These are phyloP conservation scores for Trachemys scripta DNA, from an alignment of 2,113 vertebrate genomes.

Conservation along the genomic window DNA sequence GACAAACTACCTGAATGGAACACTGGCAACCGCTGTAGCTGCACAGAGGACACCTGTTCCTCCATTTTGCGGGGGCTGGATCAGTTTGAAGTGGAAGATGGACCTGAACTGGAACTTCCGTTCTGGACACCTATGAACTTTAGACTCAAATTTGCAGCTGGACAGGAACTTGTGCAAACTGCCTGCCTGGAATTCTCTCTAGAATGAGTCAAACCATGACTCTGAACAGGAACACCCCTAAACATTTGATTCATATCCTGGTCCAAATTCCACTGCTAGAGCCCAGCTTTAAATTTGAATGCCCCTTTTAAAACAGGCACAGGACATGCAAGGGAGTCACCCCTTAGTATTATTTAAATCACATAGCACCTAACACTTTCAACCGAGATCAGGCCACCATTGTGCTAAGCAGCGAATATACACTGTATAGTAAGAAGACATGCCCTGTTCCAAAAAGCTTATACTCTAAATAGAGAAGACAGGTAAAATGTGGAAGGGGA, in stretches of 20 bases:
- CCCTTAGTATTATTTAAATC: neutral
- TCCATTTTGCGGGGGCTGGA: neutral
- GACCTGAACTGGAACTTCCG: neutral
- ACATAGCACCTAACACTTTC: neutral
- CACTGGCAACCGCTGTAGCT: neutral
- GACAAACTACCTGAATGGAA: neutral
- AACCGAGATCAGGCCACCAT: neutral
- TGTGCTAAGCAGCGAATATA: neutral
- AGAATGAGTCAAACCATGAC: neutral
- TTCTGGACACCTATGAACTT: neutral
- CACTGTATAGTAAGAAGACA: neutral
- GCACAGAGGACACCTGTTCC: neutral
- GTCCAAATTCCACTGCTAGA: neutral
- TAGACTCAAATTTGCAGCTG: constrained; percentile 16
- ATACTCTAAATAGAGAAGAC: neutral
- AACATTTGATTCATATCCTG: neutral
- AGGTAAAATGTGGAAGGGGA: neutral
- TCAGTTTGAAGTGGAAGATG: constrained; percentile 42
- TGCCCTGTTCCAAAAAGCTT: neutral
- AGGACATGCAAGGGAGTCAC: neutral
- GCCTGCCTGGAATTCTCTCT: neutral
- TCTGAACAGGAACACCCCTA: neutral
- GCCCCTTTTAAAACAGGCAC: neutral
- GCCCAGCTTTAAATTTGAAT: neutral
- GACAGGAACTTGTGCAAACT: neutral